Percentiles rank a stretch among this genome's conserved stretches.
These are phyloP conservation scores for Neodiprion lecontei DNA, from an alignment of 1,140 invertebrate genomes.

Conservation along the genomic window DNA sequence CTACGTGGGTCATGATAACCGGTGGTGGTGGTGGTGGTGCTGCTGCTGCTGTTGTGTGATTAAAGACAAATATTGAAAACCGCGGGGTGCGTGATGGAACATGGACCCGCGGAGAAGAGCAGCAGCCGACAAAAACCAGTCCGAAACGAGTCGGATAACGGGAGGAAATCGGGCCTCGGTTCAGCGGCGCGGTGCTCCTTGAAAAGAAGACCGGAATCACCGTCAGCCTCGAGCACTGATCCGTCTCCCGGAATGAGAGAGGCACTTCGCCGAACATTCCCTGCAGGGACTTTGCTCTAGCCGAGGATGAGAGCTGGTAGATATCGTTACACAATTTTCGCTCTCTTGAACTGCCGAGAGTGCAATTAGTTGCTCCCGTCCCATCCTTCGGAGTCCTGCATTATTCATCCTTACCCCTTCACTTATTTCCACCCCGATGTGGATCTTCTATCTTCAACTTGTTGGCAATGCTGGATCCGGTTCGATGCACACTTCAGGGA, in stretches of 20 bases:
- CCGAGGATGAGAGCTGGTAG: conserved; percentile 27
- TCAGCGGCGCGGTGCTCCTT: background rate
- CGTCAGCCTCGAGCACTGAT: background rate
- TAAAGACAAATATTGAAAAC: no score
- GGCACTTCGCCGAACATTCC: background rate
- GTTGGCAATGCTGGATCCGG: no score
- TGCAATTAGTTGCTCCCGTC: conserved; percentile 39
- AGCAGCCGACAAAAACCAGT: no score
- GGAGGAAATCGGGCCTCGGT: no score
- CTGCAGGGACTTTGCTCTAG: conserved; percentile 10
- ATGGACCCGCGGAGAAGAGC: no score
- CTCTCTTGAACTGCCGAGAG: conserved; percentile 42
- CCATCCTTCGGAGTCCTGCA: conserved; percentile 8
- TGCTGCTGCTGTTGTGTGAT: no score
- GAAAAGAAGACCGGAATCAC: background rate
- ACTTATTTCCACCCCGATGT: background rate
- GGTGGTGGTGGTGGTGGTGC: no score
- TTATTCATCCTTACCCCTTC: background rate
- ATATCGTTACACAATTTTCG: conserved; percentile 45
- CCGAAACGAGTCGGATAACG: conserved; percentile 23
- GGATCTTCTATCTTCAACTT: no score
- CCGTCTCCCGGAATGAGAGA: background rate
- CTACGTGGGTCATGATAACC: no score
- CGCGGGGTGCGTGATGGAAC: no score
- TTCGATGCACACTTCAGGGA: no score